phyloP scores from a whole-genome alignment of 2,797 vertebrate species.

The Scolopax bukidnonensis region DNA sequence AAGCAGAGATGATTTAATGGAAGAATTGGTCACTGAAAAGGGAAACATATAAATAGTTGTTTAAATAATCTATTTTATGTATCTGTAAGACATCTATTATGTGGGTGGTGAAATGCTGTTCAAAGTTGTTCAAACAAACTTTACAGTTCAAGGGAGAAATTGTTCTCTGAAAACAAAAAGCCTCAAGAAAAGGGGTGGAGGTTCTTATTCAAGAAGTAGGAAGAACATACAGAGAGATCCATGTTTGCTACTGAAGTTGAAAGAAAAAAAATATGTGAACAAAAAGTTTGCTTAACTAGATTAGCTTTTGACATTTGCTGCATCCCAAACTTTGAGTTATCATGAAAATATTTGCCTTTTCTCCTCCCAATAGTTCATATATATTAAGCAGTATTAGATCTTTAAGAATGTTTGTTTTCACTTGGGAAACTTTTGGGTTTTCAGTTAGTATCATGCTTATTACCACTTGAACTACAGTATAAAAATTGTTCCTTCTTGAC shows the following conservation, averaged over 20 bases:
- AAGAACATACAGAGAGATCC: neutral
- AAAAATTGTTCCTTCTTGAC: slow-evolving; percentile 30
- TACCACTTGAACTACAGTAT: slow-evolving; percentile 8
- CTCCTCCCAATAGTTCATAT: neutral
- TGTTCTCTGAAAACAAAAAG: neutral
- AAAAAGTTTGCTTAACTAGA: neutral
- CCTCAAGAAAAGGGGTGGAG: neutral
- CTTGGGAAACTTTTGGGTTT: slow-evolving; percentile 15
- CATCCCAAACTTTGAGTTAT: neutral
- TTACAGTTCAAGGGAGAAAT: neutral
- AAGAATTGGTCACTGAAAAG: neutral
- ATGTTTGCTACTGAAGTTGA: neutral
- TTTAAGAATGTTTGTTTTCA: neutral
- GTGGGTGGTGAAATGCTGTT: neutral
- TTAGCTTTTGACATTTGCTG: neutral
- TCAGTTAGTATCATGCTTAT: slow-evolving; percentile 24
- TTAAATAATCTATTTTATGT: neutral
- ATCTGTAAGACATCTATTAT: neutral
- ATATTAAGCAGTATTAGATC: slow-evolving; percentile 5
- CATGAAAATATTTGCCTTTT: neutral
- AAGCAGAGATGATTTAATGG: neutral
- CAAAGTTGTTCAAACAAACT: neutral
- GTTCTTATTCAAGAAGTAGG: neutral
- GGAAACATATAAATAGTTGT: neutral
- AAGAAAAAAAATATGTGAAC: neutral